Evolutionary conservation across 2,113 vertebrate species (phyloP).

Genomic region (Ahaetulla prasina): DNA sequence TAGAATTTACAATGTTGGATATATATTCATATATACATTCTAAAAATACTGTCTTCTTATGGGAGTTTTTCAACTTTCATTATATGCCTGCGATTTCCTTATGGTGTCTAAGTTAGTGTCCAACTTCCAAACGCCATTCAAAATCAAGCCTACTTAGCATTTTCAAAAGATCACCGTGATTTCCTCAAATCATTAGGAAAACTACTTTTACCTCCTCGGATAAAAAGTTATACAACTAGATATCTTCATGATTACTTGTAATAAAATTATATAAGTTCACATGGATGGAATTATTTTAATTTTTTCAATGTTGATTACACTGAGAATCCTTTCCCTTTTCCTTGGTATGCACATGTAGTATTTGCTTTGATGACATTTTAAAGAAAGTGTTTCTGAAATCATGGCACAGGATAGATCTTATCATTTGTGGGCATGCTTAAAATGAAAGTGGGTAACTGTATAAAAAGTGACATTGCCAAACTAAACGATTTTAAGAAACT

Average conservation of each 20-base stretch:
- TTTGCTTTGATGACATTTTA: neutral
- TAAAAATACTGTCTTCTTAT: neutral
- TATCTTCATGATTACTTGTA: neutral
- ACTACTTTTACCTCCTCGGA: neutral
- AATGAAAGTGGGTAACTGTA: neutral
- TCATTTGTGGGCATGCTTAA: neutral
- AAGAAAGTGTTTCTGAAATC: neutral
- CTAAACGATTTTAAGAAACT: neutral
- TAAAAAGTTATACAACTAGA: neutral
- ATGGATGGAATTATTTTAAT: neutral
- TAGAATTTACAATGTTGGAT: constrained; percentile 33
- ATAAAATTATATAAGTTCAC: neutral
- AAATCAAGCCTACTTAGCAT: neutral
- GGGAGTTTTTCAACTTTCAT: neutral
- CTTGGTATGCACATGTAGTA: neutral
- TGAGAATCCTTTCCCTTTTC: neutral
- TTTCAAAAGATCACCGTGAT: neutral
- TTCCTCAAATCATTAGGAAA: neutral
- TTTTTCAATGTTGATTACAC: neutral
- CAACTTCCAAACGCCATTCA: neutral
- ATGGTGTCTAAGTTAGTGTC: neutral
- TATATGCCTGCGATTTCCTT: neutral
- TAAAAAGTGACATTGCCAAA: neutral
- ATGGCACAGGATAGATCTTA: neutral
- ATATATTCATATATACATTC: constrained; percentile 27